Evolutionary conservation across 2,113 vertebrate genomes (phyloP), one percentile per base, ranked within the genome.

Genomic region (Reinhardtius hippoglossoides): DNA sequence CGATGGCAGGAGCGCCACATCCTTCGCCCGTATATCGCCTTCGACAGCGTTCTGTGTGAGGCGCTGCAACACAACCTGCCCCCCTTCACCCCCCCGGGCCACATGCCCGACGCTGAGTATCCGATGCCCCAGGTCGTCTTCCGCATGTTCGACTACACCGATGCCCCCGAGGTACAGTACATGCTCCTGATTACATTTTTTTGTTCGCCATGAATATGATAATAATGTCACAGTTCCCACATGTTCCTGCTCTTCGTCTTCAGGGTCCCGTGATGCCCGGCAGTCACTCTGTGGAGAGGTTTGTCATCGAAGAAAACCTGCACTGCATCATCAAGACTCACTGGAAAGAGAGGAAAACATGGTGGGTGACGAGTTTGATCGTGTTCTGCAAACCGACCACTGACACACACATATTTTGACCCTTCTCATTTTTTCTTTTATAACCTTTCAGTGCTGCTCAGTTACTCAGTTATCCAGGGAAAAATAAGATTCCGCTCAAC

Each of bases 251-350:
- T 76, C 10, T 73, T 55, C 21, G 5, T 57, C 24, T 24, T 48
- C 66, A 99, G 98, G 98, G 98, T 62, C 98, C 98, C 14, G 97
- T 99, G 31, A 99, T 99, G 98, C 98, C 98, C 24, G 98, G 98
- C 68, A 98, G 97, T 84, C 98, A 99, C 85, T 99, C 98, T 1
- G 96, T 96, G 60, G 98, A 99, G 93, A 94, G 98, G 86, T 99
- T 96, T 92, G 97, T 99, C 42, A 99, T 99, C 52, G 98, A 99
- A 82, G 98, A 99, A 87, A 98, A 99, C 86, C 96, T 99, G 67
- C 97, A 98, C 76, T 97, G 94, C 84, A 99, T 99, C 85, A 97
- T 99, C 81, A 98, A 96, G 78, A 98, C 97, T 55, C 97, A 99
- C 92, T 99, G 97, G 98, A 98, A 85, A 68, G 98, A 99, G 91